phyloP scores from a whole-genome alignment of 2,797 vertebrate genomes.

The Simalia tracyae region DNA sequence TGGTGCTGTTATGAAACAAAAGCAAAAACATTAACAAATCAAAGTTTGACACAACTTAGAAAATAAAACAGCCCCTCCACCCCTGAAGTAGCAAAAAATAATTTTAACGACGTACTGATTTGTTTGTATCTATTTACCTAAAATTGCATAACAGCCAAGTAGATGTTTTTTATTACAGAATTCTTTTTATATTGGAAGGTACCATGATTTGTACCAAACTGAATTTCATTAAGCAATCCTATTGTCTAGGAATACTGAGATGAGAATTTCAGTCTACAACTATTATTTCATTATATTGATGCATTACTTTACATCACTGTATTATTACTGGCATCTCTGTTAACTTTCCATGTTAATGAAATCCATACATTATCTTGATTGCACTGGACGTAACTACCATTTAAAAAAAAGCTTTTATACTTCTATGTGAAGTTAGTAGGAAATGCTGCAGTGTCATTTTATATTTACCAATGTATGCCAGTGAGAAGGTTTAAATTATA shows the following conservation, averaged over 20 bases:
- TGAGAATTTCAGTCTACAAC: neutral
- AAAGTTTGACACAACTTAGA: neutral
- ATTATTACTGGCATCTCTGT: neutral
- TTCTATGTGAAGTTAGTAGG: neutral
- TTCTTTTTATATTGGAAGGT: neutral
- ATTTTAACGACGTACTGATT: neutral
- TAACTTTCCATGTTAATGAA: neutral
- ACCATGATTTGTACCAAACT: neutral
- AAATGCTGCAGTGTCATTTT: neutral
- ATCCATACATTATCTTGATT: neutral
- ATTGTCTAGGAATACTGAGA: neutral
- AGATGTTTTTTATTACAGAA: neutral
- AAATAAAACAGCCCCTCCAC: neutral
- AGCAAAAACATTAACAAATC: slow-evolving; percentile 22
- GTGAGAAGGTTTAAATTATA: neutral
- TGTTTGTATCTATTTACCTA: neutral
- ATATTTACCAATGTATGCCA: neutral
- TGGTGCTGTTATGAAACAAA: slow-evolving; percentile 32
- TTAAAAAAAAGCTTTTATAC: neutral
- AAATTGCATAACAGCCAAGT: neutral
- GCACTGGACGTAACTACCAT: neutral
- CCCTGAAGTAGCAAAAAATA: neutral
- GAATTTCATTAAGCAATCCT: neutral
- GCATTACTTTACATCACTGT: neutral
- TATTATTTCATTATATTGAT: neutral